Conservation (phyloP, 53 echinoderm and acorn worm genomes). For the Paracentrotus lividus region DNA sequence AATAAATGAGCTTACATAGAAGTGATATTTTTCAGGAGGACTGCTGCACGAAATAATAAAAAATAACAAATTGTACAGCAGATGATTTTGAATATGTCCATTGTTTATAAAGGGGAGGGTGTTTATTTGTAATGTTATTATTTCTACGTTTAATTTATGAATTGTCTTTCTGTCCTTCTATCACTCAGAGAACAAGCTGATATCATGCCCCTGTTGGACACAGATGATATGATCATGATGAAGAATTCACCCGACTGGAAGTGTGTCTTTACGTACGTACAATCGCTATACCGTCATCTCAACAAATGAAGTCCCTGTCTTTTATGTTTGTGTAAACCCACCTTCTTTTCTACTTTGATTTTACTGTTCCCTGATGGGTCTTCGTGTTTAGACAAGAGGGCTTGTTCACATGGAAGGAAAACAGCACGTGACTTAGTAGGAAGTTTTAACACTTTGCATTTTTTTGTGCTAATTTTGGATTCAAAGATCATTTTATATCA, state of each 20-base stretch:
- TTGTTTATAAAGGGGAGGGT: too few relatives aligned
- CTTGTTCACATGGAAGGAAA: background rate
- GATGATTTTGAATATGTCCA: too few relatives aligned
- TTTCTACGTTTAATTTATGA: background rate
- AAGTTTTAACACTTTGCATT: too few relatives aligned
- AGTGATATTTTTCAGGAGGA: too few relatives aligned
- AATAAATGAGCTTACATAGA: too few relatives aligned
- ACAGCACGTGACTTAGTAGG: too few relatives aligned
- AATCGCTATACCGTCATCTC: constrained; percentile 92
- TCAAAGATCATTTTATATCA: background rate
- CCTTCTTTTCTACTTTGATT: constrained; percentile 34
- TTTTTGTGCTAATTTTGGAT: background rate
- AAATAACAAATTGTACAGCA: too few relatives aligned
- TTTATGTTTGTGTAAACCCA: constrained; percentile 12
- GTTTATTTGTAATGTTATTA: too few relatives aligned
- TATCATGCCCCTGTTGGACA: constrained; percentile 93
- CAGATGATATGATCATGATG: constrained; percentile 99
- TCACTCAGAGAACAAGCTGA: constrained; percentile 81
- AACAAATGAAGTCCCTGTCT: constrained; percentile 60
- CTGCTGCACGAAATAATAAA: too few relatives aligned
- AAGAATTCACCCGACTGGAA: constrained; percentile 99
- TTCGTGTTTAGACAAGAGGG: background rate
- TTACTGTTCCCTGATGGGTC: constrained; percentile 57
- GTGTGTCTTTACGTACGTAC: constrained; percentile 99
- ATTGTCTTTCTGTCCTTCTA: background rate